Base-by-base conservation (phyloP, 2,113 vertebrate genomes). In the Siphamia tubifer region DNA sequence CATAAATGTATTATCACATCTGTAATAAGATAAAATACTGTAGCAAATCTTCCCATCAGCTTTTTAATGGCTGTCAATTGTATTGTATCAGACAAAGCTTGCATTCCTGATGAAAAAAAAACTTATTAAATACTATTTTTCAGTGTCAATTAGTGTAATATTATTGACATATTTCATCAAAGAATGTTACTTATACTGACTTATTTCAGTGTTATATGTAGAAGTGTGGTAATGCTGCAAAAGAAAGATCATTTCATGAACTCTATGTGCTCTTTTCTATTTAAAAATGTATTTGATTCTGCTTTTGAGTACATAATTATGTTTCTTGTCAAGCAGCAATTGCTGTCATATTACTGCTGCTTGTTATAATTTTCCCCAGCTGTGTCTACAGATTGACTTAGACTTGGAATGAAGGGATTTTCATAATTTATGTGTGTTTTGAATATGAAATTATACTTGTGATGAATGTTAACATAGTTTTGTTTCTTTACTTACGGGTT, bases 381-480 rank as follows among this genome's bases (percentile, higher is more conserved):
- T 12, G 28, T 45, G 21, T 25, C 57, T 68, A 54, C 8, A 39
- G 16, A n/a, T n/a, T n/a, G 24, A 57, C 3, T 0, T 23, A 39
- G 55, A 53, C 11, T 34, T 56, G 23, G 54, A 36, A 30, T 21
- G 2, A 78, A 57, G 2, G 38, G 6, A 60, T 77, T 56, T 66
- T 17, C 36, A 65, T 13, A 38, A 32, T 39, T 58, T 34, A 55
- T 4, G 34, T 27, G 52, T 0, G 0, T 43, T 8, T 28, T 38
- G 47, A 19, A 8, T 7, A 17, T 30, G 21, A 69, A 25, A 16
- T n/a, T n/a, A 5, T 11, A 10, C 24, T 58, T 16, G 48, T 8
- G 25, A 52, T 15, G 27, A 13, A 11, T 23, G 28, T 8, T 3
- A 34, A 36, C 3, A 2, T n/a, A 25, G 4, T 53, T 47, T 23